A percentile compares a stretch with the other conserved stretches of the same genome.
These are phyloP conservation scores for Cantharis flavilabris DNA, from an alignment of 2,888 invertebrate genomes.

Conservation along the genomic window DNA sequence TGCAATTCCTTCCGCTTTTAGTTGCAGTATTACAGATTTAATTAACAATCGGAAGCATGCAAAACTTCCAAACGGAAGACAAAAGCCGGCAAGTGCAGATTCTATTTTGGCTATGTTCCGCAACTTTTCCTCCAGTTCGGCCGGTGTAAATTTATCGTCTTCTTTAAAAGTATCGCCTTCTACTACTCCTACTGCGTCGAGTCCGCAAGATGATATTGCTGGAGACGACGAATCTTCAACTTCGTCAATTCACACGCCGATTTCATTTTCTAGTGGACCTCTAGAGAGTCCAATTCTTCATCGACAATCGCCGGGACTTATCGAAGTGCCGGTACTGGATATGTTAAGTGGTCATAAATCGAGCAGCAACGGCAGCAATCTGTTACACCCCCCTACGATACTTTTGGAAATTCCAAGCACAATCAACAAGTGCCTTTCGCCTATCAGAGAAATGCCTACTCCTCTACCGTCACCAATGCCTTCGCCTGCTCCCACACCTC, in stretches of 20 bases:
- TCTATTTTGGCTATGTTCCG: slow-evolving; percentile 80
- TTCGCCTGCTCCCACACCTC: slow-evolving; percentile 71
- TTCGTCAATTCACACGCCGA: slow-evolving; percentile 66
- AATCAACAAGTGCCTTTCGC: slow-evolving; percentile 78
- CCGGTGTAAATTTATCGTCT: slow-evolving; percentile 63
- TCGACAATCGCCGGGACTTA: slow-evolving; percentile 50
- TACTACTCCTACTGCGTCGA: slow-evolving; percentile 74
- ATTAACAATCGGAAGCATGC: slow-evolving; percentile 46
- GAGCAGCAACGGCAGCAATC: slow-evolving; percentile 61
- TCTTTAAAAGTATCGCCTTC: slow-evolving; percentile 69
- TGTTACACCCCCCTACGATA: slow-evolving; percentile 75
- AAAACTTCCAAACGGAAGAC: slow-evolving; percentile 53
- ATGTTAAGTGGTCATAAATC: slow-evolving; percentile 70
- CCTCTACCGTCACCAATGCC: slow-evolving; percentile 76
- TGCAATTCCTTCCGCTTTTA: slow-evolving; percentile 65
- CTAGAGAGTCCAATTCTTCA: slow-evolving; percentile 67
- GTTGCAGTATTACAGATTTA: slow-evolving; percentile 59
- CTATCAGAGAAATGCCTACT: slow-evolving; percentile 77
- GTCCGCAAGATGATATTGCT: slow-evolving; percentile 72
- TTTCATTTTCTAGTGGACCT: slow-evolving; percentile 63
- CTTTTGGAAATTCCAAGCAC: slow-evolving; percentile 76
- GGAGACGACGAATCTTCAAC: slow-evolving; percentile 74
- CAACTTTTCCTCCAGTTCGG: slow-evolving; percentile 69
- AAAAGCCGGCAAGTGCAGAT: slow-evolving; percentile 78
- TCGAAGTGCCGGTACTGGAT: slow-evolving; percentile 69